Base-by-base conservation (phyloP, 2,113 vertebrate genomes). In the Alaudala cheleensis region DNA sequence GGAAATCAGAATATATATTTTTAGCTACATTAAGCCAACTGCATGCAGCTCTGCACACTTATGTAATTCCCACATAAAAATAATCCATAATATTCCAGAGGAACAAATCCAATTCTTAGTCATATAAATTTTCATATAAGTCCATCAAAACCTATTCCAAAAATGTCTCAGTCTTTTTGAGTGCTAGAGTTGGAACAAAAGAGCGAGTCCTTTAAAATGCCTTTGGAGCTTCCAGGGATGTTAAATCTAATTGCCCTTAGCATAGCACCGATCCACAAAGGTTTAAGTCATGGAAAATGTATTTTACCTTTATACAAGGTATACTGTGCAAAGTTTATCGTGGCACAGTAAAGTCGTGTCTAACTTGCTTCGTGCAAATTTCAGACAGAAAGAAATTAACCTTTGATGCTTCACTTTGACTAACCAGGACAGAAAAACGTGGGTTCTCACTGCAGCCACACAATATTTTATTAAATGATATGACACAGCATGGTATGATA, bases 61-160 rank as follows among this genome's bases (percentile, higher is more conserved):
- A 97, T 97, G 97, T 97, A 97, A 98, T 96, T 98, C 96, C 97
- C 97, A 97, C 97, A 98, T 98, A 98, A 98, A 98, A 97, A 97
- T 97, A 98, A 98, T 98, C 98, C 97, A 95, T 97, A 98, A 97
- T 98, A 98, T 98, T 98, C 97, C 96, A 96, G 91, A 96, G 97
- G 97, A 98, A 97, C 96, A 98, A 98, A 98, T 98, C 97, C 97
- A 98, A 96, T 98, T 97, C 96, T 97, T 96, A 96, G 96, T 96
- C 97, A 97, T 96, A 97, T 97, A 98, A 97, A 97, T 98, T 98
- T 98, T 98, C 97, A 97, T 98, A 86, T 89, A 98, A 97, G 97
- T 97, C 97, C 93, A 97, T 98, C 97, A 98, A 97, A 98, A 97
- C 93, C 95, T 97, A 97, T 98, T 98, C 97, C 97, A 97, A 88